Evolutionary conservation across 1,140 invertebrate species (phyloP), one percentile per base, ranked within the genome.

Genomic region (Rhysida immarginata): DNA sequence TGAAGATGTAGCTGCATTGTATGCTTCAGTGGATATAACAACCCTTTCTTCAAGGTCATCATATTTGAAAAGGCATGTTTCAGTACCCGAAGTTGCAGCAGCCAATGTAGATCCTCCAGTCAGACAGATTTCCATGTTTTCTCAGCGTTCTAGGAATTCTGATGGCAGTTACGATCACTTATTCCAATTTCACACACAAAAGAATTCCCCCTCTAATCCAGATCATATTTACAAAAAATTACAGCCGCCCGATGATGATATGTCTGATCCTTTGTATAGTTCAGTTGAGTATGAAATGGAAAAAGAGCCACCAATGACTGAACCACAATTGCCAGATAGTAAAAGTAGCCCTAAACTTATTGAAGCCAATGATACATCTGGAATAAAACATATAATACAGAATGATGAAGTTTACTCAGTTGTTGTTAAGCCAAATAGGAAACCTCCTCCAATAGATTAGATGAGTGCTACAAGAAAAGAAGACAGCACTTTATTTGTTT

Each of bases 321-420:
- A 5, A 23, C 18, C 20, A 16, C 8, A 18, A 8, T n/a, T 21
- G 35, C 26, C 53, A 16, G 21, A 11, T 13, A 3, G 2, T 42
- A 20, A 49, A n/a, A 3, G 5, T 18, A 35, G 5, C 11, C 46
- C 46, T 24, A 20, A 49, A 45, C 18, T 11, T 5, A 54, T n/a
- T 3, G 24, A 54, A 14, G 46, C 16, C 23, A 41, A 50, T 21
- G 46, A 16, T 23, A 3, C 21, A n/a, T 35, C 20, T 5, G 18
- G 8, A 13, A 55, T 55, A 23, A 14, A 55, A 44, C 55, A 24
- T 18, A 18, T 56, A 21, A 2, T 51, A 8, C 45, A 49, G 8
- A 56, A 56, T 41, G 46, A 56, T 50, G 45, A 56, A 2, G 48
- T 56, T 3, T 56, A 56, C 26, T 41, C 8, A 27, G 21, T 56